Base-by-base conservation (phyloP, 2,113 vertebrate genomes). In the Ctenomys sociabilis region DNA sequence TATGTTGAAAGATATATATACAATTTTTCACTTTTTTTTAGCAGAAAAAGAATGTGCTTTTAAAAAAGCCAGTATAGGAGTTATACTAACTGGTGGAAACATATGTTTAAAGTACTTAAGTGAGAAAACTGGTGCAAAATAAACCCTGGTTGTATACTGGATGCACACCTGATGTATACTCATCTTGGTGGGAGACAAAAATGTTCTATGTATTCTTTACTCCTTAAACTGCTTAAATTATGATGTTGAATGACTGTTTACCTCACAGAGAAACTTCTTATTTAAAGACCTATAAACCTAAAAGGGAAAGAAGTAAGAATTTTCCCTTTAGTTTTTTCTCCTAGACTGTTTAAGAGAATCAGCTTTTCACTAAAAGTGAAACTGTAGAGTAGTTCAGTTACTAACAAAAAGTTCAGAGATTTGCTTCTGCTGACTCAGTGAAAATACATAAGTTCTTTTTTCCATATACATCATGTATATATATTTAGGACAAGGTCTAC, bases 301-400 rank as follows among this genome's bases (percentile, higher is more conserved):
- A 77, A 92, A 91, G 28, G 7, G 9, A 88, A 93, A 95, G 64
- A 81, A 19, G 72, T 88, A 90, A 92, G 68, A 75, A 22, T 37
- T 14, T 80, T 90, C 54, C 37, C 63, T 52, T 40, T 43, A 40
- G 2, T 89, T 93, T 89, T 92, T 64, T 30, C 5, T 19, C 7
- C 21, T n/a, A 66, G 37, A 19, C 26, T 77, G 11, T 84, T 93
- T 87, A 82, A 97, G 96, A 88, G 84, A 97, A 95, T 90, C 45
- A 16, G 35, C 35, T 93, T 97, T 97, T 96, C 91, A 95, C 57
- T 95, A 80, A 90, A 97, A 97, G 92, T 97, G 72, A 84, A 96
- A 93, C 93, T 96, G 73, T 78, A 68, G 30, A 63, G n/a, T 88
- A 1, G 0, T 93, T 92, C 14, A 86, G 59, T 96, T 81, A 91